phyloP scores from a whole-genome alignment of 2,113 vertebrate species.

The Hydrochoerus hydrochaeris region DNA sequence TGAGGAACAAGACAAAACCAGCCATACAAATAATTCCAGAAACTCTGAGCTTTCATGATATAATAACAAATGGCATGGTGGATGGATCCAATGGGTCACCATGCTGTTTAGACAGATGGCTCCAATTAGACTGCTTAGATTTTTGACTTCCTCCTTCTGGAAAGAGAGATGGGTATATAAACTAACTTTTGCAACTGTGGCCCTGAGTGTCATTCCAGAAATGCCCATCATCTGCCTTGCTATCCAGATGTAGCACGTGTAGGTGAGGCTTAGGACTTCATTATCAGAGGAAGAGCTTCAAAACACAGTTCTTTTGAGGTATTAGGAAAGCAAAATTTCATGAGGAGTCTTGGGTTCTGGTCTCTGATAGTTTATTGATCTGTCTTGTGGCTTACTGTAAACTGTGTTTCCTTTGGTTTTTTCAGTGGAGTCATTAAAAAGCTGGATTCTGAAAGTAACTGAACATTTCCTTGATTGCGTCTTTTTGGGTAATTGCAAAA shows the following conservation, averaged over 20 bases:
- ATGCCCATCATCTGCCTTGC: slow-evolving; percentile 70
- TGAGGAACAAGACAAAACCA: not conserved
- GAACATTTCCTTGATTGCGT: slow-evolving; percentile 75
- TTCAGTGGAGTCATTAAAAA: slow-evolving; percentile 81
- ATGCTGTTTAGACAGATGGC: not conserved
- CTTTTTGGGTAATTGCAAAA: slow-evolving; percentile 75
- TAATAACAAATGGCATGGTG: not conserved
- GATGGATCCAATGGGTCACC: not conserved
- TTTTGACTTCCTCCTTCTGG: not conserved
- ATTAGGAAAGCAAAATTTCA: slow-evolving; percentile 46
- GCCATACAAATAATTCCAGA: not conserved
- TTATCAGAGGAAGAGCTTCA: slow-evolving; percentile 79
- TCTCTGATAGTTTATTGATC: slow-evolving; percentile 84
- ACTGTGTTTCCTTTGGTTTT: slow-evolving; percentile 83
- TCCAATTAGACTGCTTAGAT: not conserved
- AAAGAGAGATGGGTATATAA: not conserved
- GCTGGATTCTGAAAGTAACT: slow-evolving; percentile 75
- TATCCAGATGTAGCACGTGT: slow-evolving; percentile 76
- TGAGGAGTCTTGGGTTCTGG: slow-evolving; percentile 79
- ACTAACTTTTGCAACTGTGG: slow-evolving; percentile 53
- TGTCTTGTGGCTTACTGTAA: slow-evolving; percentile 82
- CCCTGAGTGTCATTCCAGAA: slow-evolving; percentile 74
- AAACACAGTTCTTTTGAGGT: slow-evolving; percentile 71
- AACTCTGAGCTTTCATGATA: not conserved
- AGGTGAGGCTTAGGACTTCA: slow-evolving; percentile 70